These are phyloP conservation scores for Elachura formosa DNA, from an alignment of 2,113 vertebrate genomes.

Conservation along the genomic window DNA sequence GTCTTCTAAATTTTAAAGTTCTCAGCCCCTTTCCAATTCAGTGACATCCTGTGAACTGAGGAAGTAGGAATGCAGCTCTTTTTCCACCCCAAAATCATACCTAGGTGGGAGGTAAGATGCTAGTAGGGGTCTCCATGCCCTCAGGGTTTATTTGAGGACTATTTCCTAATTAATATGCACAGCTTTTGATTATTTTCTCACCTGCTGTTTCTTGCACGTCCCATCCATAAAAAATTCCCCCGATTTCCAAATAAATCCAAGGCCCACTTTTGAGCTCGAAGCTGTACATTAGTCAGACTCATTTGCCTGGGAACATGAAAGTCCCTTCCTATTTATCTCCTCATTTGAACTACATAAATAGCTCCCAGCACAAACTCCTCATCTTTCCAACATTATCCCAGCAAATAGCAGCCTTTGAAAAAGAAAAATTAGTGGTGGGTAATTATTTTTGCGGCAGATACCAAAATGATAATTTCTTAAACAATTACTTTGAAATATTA, in stretches of 20 bases:
- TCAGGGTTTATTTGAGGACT: background rate
- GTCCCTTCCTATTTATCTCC: slow-evolving; percentile 47
- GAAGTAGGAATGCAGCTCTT: background rate
- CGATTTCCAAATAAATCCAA: background rate
- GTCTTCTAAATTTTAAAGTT: background rate
- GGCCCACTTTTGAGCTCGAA: background rate
- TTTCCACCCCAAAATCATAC: background rate
- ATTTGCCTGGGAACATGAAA: slow-evolving; percentile 42
- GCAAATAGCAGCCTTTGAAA: slow-evolving; percentile 38
- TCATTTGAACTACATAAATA: slow-evolving; percentile 48
- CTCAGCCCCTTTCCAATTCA: background rate
- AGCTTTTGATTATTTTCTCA: background rate
- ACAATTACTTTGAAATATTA: slow-evolving; percentile 62
- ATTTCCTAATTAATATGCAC: background rate
- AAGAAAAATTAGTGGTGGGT: slow-evolving; percentile 49
- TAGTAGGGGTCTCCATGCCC: background rate
- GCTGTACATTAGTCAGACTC: background rate
- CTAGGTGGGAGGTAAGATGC: background rate
- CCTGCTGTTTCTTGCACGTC: background rate
- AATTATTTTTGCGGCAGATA: slow-evolving; percentile 57
- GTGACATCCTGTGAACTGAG: background rate
- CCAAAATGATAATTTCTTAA: slow-evolving; percentile 58
- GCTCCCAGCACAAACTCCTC: slow-evolving; percentile 39
- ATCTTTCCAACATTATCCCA: background rate
- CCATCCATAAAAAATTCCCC: background rate